Conservation (phyloP, 2,113 vertebrate genomes). For the Orthochromis indermauri region DNA sequence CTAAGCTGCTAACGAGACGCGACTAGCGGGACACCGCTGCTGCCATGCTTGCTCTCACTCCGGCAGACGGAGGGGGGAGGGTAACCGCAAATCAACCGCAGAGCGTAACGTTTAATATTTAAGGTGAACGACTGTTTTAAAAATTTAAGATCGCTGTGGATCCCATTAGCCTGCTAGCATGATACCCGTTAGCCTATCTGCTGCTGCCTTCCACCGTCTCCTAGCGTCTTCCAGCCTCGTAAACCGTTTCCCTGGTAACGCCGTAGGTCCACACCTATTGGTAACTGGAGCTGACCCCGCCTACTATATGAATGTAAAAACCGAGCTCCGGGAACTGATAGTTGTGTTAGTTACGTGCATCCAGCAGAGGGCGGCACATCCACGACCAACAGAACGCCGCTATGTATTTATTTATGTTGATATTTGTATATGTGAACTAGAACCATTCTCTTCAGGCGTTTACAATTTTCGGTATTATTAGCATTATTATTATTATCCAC, state of each 20-base stretch:
- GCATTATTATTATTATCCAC: background rate
- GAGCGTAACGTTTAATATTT: background rate
- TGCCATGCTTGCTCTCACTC: background rate
- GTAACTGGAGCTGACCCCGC: background rate
- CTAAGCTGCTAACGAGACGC: background rate
- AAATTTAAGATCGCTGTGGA: background rate
- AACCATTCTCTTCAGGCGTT: background rate
- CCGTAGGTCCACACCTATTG: background rate
- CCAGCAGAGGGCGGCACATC: background rate
- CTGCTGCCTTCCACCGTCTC: background rate
- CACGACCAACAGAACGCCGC: background rate
- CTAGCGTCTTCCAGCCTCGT: background rate
- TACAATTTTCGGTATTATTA: background rate
- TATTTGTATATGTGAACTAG: background rate
- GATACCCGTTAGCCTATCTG: background rate
- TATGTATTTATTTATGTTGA: background rate
- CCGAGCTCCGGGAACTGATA: background rate
- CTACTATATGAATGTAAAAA: background rate
- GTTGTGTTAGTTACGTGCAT: rapidly evolving
- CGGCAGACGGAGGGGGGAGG: background rate
- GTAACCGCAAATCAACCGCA: background rate
- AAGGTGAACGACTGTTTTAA: background rate
- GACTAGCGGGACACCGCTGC: background rate
- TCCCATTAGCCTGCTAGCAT: background rate
- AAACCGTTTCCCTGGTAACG: slow-evolving; percentile 54